phyloP scores from a whole-genome alignment of 2,888 invertebrate genomes.

The Diogma glabrata region DNA sequence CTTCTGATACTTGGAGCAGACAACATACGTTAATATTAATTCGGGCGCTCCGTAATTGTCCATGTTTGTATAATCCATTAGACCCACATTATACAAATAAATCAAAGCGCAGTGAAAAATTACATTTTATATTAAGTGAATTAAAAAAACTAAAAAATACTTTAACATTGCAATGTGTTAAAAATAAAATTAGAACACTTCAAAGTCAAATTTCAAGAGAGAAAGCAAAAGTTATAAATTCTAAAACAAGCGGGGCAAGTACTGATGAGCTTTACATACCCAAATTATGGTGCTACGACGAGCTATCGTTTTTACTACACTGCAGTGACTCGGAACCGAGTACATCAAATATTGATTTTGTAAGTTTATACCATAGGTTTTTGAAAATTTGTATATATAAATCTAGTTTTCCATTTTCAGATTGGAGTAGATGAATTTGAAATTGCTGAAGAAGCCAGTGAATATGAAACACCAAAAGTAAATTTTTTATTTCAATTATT shows the following conservation, averaged over 20 bases:
- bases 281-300: not conserved
- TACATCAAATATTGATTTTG: not conserved
- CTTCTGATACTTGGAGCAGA: not conserved
- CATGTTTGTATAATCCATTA: not conserved
- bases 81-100: not conserved
- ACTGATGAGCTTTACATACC: too few relatives aligned
- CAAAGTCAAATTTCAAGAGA: too few relatives aligned
- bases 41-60: not conserved
- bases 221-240: too few relatives aligned
- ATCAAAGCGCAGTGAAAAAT: not conserved
- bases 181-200: too few relatives aligned
- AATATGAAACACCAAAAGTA: conserved; percentile 1
- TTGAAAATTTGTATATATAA: too few relatives aligned
- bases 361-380: not conserved
- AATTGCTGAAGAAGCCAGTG: not conserved
- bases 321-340: not conserved
- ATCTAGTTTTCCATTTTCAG: not conserved
- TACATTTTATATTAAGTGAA: not conserved
- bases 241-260: too few relatives aligned
- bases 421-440: not conserved
- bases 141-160: too few relatives aligned
- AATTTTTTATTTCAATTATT: not conserved
- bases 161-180: too few relatives aligned
- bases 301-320: not conserved
- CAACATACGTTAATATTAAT: not conserved